phyloP scores from a whole-genome alignment of 1,140 invertebrate species.

The Calliphora vicina region DNA sequence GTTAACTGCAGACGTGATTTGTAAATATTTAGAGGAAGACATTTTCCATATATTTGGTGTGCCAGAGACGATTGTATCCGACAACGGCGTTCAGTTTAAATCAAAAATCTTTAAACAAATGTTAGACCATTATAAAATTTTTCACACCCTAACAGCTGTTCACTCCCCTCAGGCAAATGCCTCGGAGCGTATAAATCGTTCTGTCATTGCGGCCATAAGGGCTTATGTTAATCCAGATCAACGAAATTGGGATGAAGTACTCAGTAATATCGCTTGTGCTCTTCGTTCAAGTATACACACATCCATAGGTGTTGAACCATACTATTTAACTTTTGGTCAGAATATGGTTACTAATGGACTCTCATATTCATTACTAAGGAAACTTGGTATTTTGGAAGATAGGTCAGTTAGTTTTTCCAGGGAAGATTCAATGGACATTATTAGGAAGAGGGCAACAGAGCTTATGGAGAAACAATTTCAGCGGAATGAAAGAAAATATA shows the following conservation, averaged over 20 bases:
- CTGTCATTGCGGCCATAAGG: constrained; percentile 18
- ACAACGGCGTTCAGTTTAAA: constrained; percentile 15
- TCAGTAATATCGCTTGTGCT: constrained; percentile 30
- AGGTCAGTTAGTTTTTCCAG: too few relatives aligned
- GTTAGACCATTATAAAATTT: not conserved
- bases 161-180: constrained; percentile 17
- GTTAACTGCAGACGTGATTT: too few relatives aligned
- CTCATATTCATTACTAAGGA: not conserved
- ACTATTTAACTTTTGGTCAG: constrained; percentile 37
- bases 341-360: constrained; percentile 38
- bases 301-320: constrained; percentile 34
- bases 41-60: not conserved
- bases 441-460: not conserved
- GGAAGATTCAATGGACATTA: not conserved
- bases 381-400: not conserved
- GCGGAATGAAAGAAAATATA: not conserved
- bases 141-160: not conserved
- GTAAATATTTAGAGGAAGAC: too few relatives aligned
- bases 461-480: not conserved
- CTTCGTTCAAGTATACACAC: constrained; percentile 30
- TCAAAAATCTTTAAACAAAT: not conserved
- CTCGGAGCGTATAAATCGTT: not conserved
- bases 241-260: constrained; percentile 36
- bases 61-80: constrained; percentile 8
- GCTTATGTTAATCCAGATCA: constrained; percentile 35